These are phyloP conservation scores for Astreopora myriophthalma DNA, from an alignment of 64 coral and sea anemone species.

Conservation along the genomic window DNA sequence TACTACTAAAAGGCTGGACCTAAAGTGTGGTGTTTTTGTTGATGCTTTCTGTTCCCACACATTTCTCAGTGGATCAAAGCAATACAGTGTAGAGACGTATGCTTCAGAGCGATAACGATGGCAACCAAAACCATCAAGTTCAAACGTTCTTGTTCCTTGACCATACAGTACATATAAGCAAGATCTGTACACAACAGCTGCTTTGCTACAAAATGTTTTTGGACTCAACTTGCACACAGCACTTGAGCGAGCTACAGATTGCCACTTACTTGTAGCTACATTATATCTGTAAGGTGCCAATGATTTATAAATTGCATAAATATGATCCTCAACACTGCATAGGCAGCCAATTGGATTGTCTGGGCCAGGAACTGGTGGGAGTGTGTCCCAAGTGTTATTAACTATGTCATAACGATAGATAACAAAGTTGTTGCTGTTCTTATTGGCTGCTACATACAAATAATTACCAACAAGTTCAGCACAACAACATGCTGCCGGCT, in stretches of 20 bases:
- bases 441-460: background rate
- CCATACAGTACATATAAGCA: background rate
- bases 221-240: background rate
- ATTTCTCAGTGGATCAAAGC: slow-evolving; percentile 5
- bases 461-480: background rate
- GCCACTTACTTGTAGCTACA: background rate
- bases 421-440: background rate
- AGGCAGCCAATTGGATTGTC: background rate
- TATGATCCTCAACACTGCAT: background rate
- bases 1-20: background rate
- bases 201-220: background rate
- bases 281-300: background rate
- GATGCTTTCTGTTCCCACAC: background rate
- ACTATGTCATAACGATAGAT: background rate
- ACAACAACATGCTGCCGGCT: background rate
- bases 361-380: background rate
- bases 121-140: no score
- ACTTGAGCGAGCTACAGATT: background rate
- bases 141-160: no score
- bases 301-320: background rate
- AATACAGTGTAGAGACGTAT: background rate
- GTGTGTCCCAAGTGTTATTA: background rate
- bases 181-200: background rate
- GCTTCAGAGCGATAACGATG: no score
- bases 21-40: background rate